Percentiles rank a stretch among this genome's conserved stretches.
Evolutionary conservation across 2,888 invertebrate species (phyloP).

Genomic region (Pandemis cinnamomeana): DNA sequence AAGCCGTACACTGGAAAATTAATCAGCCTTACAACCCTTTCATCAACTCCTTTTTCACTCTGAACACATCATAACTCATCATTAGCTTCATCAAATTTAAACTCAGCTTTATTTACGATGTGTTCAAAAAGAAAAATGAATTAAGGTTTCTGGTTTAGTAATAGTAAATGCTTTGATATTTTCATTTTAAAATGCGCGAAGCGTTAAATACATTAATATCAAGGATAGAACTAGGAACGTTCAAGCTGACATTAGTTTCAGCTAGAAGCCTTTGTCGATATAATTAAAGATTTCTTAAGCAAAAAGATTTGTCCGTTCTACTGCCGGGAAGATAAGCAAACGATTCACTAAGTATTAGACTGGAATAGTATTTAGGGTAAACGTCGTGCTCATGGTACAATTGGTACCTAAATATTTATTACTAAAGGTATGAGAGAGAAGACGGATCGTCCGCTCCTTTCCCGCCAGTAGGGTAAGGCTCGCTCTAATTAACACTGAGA

Average conservation of each 20-base stretch:
- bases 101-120: background rate
- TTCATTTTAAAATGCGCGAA: background rate
- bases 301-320: background rate
- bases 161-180: background rate
- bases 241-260: background rate
- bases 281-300: background rate
- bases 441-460: background rate
- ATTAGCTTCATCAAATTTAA: background rate
- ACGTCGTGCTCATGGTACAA: background rate
- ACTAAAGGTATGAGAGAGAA: background rate
- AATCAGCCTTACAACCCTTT: slow-evolving; percentile 16
- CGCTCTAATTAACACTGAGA: slow-evolving; percentile 18
- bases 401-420: too few species aligned
- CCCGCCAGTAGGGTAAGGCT: background rate
- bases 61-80: background rate
- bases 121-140: slow-evolving; percentile 1
- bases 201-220: background rate
- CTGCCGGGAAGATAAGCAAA: background rate
- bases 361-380: background rate
- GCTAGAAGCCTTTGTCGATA: background rate
- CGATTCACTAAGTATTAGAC: background rate
- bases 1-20: slow-evolving; percentile 70
- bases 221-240: background rate
- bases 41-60: slow-evolving; percentile 22
- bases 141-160: background rate